A percentile compares a stretch with the other conserved stretches of the same genome.
phyloP scores from a whole-genome alignment of 2,888 invertebrate genomes.

The Blera fallax region DNA sequence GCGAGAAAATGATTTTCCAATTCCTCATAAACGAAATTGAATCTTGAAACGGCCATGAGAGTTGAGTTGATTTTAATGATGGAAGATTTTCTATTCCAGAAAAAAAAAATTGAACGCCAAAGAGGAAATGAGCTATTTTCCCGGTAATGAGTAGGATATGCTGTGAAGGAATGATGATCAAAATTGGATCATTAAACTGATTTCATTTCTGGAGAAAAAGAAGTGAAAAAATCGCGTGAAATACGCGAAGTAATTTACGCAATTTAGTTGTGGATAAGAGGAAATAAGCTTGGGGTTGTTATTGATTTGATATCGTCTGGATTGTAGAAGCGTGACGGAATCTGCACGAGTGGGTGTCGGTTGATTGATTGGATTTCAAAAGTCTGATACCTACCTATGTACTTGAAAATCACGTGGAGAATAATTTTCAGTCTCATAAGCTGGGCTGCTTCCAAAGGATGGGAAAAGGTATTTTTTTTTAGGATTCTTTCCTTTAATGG shows the following conservation, averaged over 20 bases:
- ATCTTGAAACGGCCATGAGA: slow-evolving; percentile 46
- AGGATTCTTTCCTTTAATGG: too few relatives aligned
- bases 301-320: slow-evolving; percentile 36
- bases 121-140: slow-evolving; percentile 66
- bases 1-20: slow-evolving; percentile 49
- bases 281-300: slow-evolving; percentile 13
- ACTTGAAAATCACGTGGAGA: background rate
- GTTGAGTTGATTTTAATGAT: slow-evolving; percentile 48
- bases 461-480: background rate
- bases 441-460: background rate
- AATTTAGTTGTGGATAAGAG: slow-evolving; percentile 30
- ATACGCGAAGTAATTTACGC: slow-evolving; percentile 36
- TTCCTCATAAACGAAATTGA: slow-evolving; percentile 56
- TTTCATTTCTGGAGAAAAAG: slow-evolving; percentile 24
- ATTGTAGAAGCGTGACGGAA: slow-evolving; percentile 1
- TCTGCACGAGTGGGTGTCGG: background rate
- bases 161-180: slow-evolving; percentile 48
- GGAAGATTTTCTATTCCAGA: slow-evolving; percentile 18
- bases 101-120: background rate
- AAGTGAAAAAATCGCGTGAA: slow-evolving; percentile 4
- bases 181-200: slow-evolving; percentile 68
- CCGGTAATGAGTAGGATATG: slow-evolving; percentile 60
- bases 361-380: background rate
- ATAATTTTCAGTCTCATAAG: background rate
- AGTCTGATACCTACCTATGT: background rate